A percentile compares a stretch with the other conserved stretches of the same genome.
Evolutionary conservation across 2,888 invertebrate species (phyloP).

Genomic region (Microchrysa polita): DNA sequence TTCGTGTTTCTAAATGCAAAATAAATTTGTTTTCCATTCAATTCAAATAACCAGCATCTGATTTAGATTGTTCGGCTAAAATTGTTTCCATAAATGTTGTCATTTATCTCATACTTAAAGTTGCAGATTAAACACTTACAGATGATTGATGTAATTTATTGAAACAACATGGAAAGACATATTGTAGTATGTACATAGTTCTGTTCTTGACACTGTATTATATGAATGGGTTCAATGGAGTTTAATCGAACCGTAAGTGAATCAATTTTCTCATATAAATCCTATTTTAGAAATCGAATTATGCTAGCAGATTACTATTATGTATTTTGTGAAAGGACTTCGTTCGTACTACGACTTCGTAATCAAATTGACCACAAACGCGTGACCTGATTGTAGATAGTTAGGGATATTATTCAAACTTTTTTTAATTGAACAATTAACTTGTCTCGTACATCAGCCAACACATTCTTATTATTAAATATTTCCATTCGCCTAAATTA

Average conservation of each 20-base stretch:
- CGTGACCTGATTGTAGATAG: too few species aligned
- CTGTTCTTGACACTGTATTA: too few species aligned
- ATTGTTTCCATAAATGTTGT: neutral
- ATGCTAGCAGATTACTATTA: too few species aligned
- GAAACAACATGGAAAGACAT: neutral
- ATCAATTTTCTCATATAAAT: too few species aligned
- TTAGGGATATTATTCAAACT: neutral
- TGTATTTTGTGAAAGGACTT: too few species aligned
- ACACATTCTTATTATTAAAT: neutral
- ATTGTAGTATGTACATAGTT: neutral
- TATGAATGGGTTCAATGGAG: too few species aligned
- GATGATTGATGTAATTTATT: conserved; percentile 1
- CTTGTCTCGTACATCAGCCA: conserved; percentile 15
- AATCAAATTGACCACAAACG: too few species aligned
- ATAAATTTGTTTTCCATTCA: neutral
- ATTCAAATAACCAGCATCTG: conserved; percentile 1
- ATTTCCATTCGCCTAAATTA: neutral
- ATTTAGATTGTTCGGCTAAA: neutral
- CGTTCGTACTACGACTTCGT: too few species aligned
- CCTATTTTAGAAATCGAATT: too few species aligned
- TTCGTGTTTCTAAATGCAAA: neutral
- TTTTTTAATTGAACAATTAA: conserved; percentile 45
- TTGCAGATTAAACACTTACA: neutral
- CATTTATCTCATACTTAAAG: conserved; percentile 7
- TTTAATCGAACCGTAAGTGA: too few species aligned